These are phyloP conservation scores for Idris sp. DNA, from an alignment of 1,140 invertebrate genomes.

Conservation along the genomic window DNA sequence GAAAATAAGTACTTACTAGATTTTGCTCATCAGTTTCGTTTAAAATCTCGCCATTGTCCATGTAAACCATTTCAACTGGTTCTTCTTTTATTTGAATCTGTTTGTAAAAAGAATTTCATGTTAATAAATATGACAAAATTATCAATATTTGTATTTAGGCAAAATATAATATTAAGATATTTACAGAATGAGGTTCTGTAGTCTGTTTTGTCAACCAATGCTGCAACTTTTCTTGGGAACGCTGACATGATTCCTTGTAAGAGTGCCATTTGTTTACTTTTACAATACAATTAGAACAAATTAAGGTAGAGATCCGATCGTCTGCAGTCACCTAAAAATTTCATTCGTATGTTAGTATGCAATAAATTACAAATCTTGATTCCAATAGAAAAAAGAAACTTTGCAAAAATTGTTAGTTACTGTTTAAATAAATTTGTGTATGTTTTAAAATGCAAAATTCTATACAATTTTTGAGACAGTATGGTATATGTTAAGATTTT, in stretches of 20 bases:
- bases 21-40: constrained; percentile 49
- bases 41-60: constrained; percentile 57
- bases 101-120: no score
- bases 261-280: constrained; percentile 76
- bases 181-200: constrained; percentile 41
- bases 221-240: constrained; percentile 74
- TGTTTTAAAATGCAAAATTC: no score
- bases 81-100: constrained; percentile 70
- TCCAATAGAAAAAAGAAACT: no score
- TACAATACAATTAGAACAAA: constrained; percentile 72
- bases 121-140: constrained; percentile 7
- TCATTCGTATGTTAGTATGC: no score
- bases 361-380: no score
- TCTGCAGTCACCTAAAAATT: constrained; percentile 68
- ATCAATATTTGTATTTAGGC: not conserved
- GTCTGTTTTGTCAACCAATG: constrained; percentile 70
- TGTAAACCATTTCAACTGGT: constrained; percentile 67
- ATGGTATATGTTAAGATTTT: no score
- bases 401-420: no score
- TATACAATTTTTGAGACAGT: no score
- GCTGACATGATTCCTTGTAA: constrained; percentile 74
- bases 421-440: no score
- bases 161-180: not conserved
- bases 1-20: constrained; percentile 63
- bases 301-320: constrained; percentile 74